phyloP scores from a whole-genome alignment of 2,113 vertebrate species.

The Urocolius indicus region DNA sequence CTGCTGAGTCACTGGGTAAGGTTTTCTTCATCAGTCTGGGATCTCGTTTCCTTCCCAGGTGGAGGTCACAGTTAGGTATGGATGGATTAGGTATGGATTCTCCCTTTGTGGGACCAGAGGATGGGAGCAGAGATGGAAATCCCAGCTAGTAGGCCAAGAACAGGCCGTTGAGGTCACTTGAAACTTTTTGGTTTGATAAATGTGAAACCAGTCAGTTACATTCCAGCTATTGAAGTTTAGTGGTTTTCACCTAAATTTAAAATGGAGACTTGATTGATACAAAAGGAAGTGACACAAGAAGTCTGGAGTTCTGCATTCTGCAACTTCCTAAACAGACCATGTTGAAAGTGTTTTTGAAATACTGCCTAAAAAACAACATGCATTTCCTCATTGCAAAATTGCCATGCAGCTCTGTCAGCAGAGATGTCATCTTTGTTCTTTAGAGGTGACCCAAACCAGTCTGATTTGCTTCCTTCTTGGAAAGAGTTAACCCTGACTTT shows the following conservation, averaged over 20 bases:
- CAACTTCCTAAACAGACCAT: not conserved
- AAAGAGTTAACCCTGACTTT: not conserved
- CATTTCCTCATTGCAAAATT: not conserved
- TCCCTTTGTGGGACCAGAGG: not conserved
- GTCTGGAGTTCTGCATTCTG: constrained; percentile 20
- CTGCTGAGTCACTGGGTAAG: not conserved
- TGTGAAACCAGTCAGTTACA: not conserved
- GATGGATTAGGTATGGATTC: not conserved
- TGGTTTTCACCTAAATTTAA: not conserved
- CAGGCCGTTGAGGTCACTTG: not conserved
- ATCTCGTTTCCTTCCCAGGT: not conserved
- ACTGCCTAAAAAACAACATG: not conserved
- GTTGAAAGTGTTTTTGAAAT: constrained; percentile 33
- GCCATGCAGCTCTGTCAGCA: not conserved
- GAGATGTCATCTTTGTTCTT: not conserved
- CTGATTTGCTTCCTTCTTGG: not conserved
- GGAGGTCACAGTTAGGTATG: not conserved
- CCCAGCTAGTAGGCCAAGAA: not conserved
- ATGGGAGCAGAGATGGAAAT: not conserved
- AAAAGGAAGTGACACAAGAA: not conserved
- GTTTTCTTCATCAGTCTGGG: not conserved
- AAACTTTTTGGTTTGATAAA: not conserved
- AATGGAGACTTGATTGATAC: not conserved
- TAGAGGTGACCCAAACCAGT: not conserved
- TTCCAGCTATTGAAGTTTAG: not conserved